Conservation (phyloP, 2,888 invertebrate species). For the Tenthredo notha region DNA sequence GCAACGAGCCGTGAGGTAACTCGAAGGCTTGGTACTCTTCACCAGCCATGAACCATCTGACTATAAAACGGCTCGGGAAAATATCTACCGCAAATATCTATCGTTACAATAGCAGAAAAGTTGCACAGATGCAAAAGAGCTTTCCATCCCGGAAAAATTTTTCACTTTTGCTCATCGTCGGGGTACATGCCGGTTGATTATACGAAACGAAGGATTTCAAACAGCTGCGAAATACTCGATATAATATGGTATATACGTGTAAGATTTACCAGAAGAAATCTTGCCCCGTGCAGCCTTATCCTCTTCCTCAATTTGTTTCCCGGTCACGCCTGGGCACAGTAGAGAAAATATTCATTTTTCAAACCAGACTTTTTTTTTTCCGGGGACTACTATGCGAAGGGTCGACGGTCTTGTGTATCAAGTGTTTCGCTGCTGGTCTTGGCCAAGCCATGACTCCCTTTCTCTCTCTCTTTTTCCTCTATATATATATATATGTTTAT, state of each 20-base stretch:
- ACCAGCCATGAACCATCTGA: conserved; percentile 23
- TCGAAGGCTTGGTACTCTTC: conserved; percentile 12
- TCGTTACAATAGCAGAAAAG: not conserved
- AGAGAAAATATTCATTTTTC: conserved; percentile 62
- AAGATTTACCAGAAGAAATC: conserved; percentile 4
- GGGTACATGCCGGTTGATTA: not conserved
- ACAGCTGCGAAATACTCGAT: not conserved
- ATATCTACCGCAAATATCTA: conserved; percentile 35
- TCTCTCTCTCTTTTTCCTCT: not conserved
- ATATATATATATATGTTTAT: not conserved
- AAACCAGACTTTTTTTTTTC: conserved; percentile 40
- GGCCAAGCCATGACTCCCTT: not conserved
- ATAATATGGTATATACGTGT: not conserved
- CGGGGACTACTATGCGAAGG: conserved; percentile 16
- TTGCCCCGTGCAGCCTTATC: not conserved
- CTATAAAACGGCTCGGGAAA: not conserved
- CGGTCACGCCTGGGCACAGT: conserved; percentile 59
- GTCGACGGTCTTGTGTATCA: conserved; percentile 63
- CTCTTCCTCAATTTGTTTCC: conserved; percentile 52
- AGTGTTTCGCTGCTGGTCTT: conserved; percentile 51
- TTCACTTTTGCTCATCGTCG: not conserved
- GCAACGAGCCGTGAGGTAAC: conserved; percentile 40
- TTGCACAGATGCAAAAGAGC: conserved; percentile 32
- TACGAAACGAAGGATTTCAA: not conserved
- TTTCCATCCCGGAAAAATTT: too few relatives aligned